These are phyloP conservation scores for Planococcus citri DNA, from an alignment of 1,140 invertebrate genomes.

Conservation along the genomic window DNA sequence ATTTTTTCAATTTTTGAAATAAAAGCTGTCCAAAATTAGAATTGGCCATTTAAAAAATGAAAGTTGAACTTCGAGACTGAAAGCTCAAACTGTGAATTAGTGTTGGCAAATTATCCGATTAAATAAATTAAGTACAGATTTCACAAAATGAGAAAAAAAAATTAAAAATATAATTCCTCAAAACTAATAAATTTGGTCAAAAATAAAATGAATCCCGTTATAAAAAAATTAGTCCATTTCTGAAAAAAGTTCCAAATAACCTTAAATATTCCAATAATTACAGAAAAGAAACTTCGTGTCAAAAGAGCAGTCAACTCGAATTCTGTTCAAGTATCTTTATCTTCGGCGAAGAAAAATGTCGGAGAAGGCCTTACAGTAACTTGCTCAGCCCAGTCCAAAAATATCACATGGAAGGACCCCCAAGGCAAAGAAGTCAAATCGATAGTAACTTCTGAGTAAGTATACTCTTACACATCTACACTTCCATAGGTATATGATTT, in stretches of 20 bases:
- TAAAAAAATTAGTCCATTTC: not conserved
- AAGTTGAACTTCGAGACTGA: too few species aligned
- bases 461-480: not conserved
- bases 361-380: not conserved
- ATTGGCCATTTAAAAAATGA: too few species aligned
- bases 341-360: not conserved
- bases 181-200: too few species aligned
- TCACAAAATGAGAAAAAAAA: too few species aligned
- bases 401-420: not conserved
- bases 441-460: not conserved
- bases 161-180: too few species aligned
- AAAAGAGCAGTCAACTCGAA: not conserved
- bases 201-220: not conserved
- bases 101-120: too few species aligned
- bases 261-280: not conserved
- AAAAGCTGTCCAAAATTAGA: too few species aligned
- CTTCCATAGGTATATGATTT: not conserved
- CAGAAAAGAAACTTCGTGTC: not conserved
- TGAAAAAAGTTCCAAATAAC: too few species aligned
- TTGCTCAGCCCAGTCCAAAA: not conserved
- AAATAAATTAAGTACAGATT: too few species aligned
- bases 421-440: not conserved
- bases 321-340: not conserved
- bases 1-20: too few species aligned
- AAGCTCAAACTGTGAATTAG: too few species aligned